A percentile compares a stretch with the other conserved stretches of the same genome.
Conservation (phyloP, 2,797 vertebrate species). For the Trachurus trachurus region DNA sequence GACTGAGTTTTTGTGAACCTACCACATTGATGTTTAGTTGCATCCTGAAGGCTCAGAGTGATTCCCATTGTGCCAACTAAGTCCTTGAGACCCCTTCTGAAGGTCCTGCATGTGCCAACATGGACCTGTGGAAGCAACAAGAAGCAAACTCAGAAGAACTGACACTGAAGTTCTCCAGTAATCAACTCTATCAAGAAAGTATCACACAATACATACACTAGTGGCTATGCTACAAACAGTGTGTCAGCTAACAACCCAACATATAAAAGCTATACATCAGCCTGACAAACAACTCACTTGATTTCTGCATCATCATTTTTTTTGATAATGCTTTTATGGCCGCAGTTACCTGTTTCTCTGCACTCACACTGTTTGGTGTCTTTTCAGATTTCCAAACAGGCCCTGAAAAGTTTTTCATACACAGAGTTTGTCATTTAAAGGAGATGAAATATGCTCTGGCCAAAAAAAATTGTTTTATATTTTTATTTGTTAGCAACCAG, state of each 20-base stretch:
- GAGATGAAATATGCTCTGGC: neutral
- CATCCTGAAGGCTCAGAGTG: neutral
- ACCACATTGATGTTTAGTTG: no score
- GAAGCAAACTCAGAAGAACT: neutral
- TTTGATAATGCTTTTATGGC: neutral
- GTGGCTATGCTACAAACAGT: neutral
- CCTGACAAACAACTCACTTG: neutral
- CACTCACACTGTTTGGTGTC: no score
- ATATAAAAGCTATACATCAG: conserved; percentile 17
- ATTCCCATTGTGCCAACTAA: neutral
- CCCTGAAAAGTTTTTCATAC: no score
- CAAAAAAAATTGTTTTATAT: neutral
- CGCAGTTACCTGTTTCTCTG: neutral
- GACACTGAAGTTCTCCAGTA: neutral
- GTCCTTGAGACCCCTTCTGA: neutral
- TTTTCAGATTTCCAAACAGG: neutral
- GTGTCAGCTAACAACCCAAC: conserved; percentile 7
- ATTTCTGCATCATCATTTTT: neutral
- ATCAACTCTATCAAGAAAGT: neutral
- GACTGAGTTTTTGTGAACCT: neutral
- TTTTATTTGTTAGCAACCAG: neutral
- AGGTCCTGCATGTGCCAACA: neutral
- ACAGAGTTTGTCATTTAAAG: neutral
- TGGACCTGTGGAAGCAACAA: neutral
- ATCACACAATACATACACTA: conserved; percentile 1